Percentiles rank a stretch among this genome's conserved stretches.
Evolutionary conservation across 2,797 vertebrate genomes (phyloP).

Genomic region (Smutsia temminckii): DNA sequence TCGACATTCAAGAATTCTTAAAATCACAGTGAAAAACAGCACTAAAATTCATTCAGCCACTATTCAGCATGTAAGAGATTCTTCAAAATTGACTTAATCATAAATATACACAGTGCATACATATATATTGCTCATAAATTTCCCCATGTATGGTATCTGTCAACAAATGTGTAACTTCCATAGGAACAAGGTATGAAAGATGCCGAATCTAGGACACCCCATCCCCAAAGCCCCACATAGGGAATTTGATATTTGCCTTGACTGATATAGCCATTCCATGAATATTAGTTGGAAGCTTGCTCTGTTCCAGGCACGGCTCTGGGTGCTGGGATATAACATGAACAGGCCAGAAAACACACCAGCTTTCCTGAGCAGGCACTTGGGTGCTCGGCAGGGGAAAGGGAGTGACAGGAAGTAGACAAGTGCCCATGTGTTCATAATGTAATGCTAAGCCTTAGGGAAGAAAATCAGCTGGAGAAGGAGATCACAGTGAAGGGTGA

Average conservation of each 20-base stretch:
- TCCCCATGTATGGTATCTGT: neutral
- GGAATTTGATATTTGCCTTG: constrained; percentile 25
- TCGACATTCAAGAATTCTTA: constrained; percentile 15
- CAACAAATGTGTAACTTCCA: neutral
- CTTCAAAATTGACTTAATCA: constrained; percentile 58
- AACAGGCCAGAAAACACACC: neutral
- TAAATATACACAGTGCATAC: neutral
- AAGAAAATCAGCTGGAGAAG: neutral
- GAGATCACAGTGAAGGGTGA: neutral
- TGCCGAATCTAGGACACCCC: neutral
- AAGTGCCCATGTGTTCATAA: neutral
- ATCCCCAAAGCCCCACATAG: neutral
- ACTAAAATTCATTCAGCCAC: constrained; percentile 4
- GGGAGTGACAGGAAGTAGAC: neutral
- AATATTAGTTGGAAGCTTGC: constrained; percentile 3
- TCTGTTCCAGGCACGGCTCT: neutral
- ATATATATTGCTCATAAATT: neutral
- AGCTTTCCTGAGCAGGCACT: neutral
- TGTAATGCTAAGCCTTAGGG: neutral
- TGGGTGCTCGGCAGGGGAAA: neutral
- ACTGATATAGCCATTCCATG: constrained; percentile 17
- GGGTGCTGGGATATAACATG: neutral
- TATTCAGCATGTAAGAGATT: constrained; percentile 44
- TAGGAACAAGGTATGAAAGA: neutral
- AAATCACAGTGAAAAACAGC: neutral